A percentile compares a stretch with the other conserved stretches of the same genome.
Evolutionary conservation across 2,888 invertebrate species (phyloP).

Genomic region (Byasa hedistus): DNA sequence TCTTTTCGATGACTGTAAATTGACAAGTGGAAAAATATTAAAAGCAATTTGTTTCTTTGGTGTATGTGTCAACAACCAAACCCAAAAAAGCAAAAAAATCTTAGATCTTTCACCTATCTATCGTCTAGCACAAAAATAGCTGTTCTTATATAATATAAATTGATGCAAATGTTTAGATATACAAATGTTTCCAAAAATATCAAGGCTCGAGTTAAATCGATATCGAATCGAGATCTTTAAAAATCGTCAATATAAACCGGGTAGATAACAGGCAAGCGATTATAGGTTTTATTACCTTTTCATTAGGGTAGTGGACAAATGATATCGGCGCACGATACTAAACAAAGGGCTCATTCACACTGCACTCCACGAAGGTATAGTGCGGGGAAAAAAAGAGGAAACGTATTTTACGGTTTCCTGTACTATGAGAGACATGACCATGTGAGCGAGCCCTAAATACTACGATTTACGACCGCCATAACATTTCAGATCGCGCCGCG

Average conservation of each 20-base stretch:
- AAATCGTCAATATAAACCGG: conserved; percentile 67
- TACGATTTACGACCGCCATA: conserved; percentile 69
- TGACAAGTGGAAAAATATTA: no score
- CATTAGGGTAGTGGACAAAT: conserved; percentile 69
- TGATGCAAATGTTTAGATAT: no score
- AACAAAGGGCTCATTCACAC: conserved; percentile 1
- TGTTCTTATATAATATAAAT: no score
- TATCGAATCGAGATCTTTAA: conserved; percentile 57
- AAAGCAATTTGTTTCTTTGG: no score
- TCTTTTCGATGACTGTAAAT: no score
- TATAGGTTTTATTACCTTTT: conserved; percentile 69
- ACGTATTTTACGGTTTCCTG: neutral
- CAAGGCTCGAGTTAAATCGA: conserved; percentile 32
- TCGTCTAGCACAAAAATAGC: no score
- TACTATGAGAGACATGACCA: neutral
- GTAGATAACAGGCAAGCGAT: conserved; percentile 63
- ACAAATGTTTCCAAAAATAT: neutral
- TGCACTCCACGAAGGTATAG: neutral
- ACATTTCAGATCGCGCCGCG: conserved; percentile 59
- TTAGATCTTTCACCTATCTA: no score
- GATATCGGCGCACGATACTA: conserved; percentile 64
- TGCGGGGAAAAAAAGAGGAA: neutral
- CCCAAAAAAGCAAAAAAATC: no score
- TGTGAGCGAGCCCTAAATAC: conserved; percentile 21
- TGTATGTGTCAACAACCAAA: no score